Percentiles rank a stretch among this genome's conserved stretches.
These are phyloP conservation scores for Sander lucioperca DNA, from an alignment of 2,113 vertebrate species.

Conservation along the genomic window DNA sequence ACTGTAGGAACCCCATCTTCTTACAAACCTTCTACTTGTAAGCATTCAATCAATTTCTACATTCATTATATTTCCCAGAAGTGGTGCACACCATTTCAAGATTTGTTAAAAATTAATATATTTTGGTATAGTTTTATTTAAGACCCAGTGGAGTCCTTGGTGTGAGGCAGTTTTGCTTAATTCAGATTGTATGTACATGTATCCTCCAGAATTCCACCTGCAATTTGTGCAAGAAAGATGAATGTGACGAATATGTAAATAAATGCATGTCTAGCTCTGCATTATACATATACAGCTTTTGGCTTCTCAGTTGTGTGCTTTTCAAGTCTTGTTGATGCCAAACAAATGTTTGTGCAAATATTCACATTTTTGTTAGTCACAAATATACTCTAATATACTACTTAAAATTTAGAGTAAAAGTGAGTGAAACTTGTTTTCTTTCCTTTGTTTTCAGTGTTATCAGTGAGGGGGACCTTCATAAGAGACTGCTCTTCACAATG, in stretches of 20 bases:
- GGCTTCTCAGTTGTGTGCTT: neutral
- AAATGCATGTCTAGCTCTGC: neutral
- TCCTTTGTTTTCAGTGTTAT: slow-evolving; percentile 81
- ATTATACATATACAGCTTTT: neutral
- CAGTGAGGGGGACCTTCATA: slow-evolving; percentile 84
- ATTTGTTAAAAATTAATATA: neutral
- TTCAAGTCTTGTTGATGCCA: neutral
- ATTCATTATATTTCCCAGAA: neutral
- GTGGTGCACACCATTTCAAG: neutral
- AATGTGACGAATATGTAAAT: neutral
- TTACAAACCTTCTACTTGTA: slow-evolving; percentile 82
- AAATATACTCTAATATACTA: neutral
- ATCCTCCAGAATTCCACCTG: neutral
- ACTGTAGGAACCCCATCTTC: slow-evolving; percentile 79
- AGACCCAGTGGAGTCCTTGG: neutral
- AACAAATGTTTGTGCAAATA: neutral
- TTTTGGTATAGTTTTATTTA: neutral
- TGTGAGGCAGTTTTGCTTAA: neutral
- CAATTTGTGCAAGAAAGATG: neutral
- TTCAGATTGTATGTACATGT: neutral
- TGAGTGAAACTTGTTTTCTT: neutral
- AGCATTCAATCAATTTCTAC: slow-evolving; percentile 13
- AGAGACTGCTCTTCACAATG: slow-evolving; percentile 90
- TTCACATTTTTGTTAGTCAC: neutral
- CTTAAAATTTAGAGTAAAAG: neutral